phyloP scores from a whole-genome alignment of 1,140 invertebrate species.

The Trichonephila clavipes region DNA sequence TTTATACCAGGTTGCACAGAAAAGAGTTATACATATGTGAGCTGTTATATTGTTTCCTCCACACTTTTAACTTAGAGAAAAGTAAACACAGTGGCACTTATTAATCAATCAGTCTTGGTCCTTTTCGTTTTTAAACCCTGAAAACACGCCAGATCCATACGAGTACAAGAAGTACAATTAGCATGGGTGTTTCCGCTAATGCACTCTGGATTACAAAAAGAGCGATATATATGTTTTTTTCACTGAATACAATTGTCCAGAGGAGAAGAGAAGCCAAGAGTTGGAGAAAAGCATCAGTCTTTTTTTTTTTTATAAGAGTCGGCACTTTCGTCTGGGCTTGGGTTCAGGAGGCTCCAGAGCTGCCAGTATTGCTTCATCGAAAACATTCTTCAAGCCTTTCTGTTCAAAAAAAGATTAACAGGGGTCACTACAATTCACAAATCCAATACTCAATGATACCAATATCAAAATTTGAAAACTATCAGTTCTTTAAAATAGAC shows the following conservation, averaged over 20 bases:
- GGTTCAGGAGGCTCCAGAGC: slow-evolving; percentile 94
- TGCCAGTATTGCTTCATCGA: slow-evolving; percentile 99
- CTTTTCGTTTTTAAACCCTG: slow-evolving; percentile 53
- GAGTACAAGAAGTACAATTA: slow-evolving; percentile 36
- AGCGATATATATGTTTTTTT: slow-evolving; percentile 49
- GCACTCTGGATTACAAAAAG: slow-evolving; percentile 61
- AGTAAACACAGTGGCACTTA: slow-evolving; percentile 71
- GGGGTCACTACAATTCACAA: too few species aligned
- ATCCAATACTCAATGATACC: too few species aligned
- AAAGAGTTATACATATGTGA: slow-evolving; percentile 13
- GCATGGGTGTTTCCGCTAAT: slow-evolving; percentile 38
- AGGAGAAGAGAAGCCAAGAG: slow-evolving; percentile 68
- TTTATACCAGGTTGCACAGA: background rate
- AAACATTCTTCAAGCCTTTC: slow-evolving; percentile 99
- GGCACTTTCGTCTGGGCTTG: slow-evolving; percentile 81
- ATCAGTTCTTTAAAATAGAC: too few species aligned
- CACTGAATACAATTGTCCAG: slow-evolving; percentile 36
- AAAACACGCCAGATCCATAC: slow-evolving; percentile 59
- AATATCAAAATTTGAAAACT: too few species aligned
- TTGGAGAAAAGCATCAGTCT: slow-evolving; percentile 30
- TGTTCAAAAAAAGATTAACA: slow-evolving; percentile 81
- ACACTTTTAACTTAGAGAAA: slow-evolving; percentile 52
- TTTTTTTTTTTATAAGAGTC: slow-evolving; percentile 59
- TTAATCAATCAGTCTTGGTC: slow-evolving; percentile 72
- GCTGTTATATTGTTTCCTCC: slow-evolving; percentile 36